phyloP scores from a whole-genome alignment of 2,888 invertebrate species.

The Cyclophora punctaria region DNA sequence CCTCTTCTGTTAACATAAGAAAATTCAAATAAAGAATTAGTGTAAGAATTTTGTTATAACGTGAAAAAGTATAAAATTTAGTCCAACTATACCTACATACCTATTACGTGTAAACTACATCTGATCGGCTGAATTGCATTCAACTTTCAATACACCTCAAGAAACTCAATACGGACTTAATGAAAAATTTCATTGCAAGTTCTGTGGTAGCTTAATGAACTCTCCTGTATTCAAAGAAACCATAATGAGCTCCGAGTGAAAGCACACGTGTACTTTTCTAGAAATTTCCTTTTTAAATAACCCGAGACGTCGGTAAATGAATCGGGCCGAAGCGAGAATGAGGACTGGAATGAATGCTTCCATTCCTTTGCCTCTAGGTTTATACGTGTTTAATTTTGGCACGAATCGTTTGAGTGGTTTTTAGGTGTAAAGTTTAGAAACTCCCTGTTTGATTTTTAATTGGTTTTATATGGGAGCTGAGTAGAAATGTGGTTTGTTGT shows the following conservation, averaged over 20 bases:
- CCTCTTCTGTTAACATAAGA: too few relatives aligned
- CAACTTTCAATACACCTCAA: constrained; percentile 17
- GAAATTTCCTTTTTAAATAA: constrained; percentile 37
- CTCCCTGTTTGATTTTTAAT: too few relatives aligned
- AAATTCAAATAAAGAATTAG: too few relatives aligned
- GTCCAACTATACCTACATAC: constrained; percentile 1
- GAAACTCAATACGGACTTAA: constrained; percentile 47
- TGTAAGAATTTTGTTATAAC: too few relatives aligned
- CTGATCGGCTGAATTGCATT: constrained; percentile 9
- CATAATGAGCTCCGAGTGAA: constrained; percentile 24
- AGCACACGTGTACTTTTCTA: constrained; percentile 22
- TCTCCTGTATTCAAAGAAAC: constrained; percentile 29
- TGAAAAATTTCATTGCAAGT: constrained; percentile 63
- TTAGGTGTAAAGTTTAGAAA: too few relatives aligned
- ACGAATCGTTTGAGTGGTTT: neutral
- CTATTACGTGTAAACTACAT: neutral
- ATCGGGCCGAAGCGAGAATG: constrained; percentile 25
- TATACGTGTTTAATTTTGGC: constrained; percentile 10
- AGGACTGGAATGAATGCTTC: constrained; percentile 10
- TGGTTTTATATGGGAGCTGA: too few relatives aligned
- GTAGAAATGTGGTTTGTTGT: too few relatives aligned
- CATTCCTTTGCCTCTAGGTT: constrained; percentile 7
- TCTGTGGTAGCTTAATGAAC: constrained; percentile 24
- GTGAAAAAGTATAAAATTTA: neutral
- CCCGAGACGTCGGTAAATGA: constrained; percentile 37